phyloP scores from a whole-genome alignment of 2,797 vertebrate genomes.

The Onychomys torridus region DNA sequence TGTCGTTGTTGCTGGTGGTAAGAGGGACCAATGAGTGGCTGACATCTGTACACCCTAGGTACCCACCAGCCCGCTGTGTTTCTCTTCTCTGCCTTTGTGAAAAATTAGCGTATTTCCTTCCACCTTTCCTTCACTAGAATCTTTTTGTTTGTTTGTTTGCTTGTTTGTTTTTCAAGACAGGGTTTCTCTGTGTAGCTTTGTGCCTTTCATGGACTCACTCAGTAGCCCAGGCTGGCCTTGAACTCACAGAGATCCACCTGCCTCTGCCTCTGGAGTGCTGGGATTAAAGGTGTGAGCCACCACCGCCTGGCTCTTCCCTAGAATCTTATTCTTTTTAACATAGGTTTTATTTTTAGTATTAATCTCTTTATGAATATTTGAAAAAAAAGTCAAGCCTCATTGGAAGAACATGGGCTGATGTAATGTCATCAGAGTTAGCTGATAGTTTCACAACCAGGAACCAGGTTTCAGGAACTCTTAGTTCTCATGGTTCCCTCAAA shows the following conservation, averaged over 20 bases:
- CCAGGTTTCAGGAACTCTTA: background rate
- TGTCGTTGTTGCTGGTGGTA: background rate
- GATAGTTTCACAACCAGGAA: background rate
- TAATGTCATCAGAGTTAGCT: background rate
- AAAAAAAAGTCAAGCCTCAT: background rate
- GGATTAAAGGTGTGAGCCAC: too few relatives aligned
- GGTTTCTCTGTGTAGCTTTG: too few relatives aligned
- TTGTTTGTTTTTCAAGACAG: too few relatives aligned
- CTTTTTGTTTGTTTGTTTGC: too few relatives aligned
- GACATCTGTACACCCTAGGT: background rate
- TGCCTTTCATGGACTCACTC: too few relatives aligned
- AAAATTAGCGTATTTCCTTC: background rate
- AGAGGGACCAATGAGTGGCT: background rate
- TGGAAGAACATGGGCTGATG: background rate
- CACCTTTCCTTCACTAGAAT: background rate
- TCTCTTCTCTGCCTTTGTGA: background rate
- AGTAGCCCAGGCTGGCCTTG: too few relatives aligned
- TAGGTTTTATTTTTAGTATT: background rate
- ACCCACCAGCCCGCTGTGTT: background rate
- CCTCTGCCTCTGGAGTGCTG: too few relatives aligned
- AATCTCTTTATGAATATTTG: background rate
- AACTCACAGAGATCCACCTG: too few relatives aligned
- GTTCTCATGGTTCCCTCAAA: background rate
- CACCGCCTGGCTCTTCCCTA: too few relatives aligned
- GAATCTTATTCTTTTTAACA: background rate